Percentiles rank a stretch among this genome's conserved stretches.
Evolutionary conservation across 2,797 vertebrate species (phyloP).

Genomic region (Alouatta caraya): DNA sequence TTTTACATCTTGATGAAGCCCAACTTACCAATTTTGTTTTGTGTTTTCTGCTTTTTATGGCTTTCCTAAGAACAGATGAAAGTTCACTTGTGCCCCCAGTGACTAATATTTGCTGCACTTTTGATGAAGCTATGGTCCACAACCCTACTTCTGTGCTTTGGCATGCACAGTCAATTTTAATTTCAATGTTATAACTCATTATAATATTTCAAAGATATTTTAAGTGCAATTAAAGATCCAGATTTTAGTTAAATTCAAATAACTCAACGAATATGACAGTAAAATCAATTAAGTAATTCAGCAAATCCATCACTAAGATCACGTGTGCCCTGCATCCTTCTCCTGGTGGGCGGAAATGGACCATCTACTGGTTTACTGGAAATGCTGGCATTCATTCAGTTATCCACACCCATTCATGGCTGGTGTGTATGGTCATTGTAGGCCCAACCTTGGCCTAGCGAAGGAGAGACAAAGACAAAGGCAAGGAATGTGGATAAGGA

Average conservation of each 20-base stretch:
- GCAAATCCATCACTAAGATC: background rate
- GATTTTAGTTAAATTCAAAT: background rate
- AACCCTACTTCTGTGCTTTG: background rate
- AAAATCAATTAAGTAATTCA: background rate
- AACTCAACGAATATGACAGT: background rate
- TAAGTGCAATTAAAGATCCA: background rate
- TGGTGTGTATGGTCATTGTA: background rate
- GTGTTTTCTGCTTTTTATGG: background rate
- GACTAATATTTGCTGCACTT: background rate
- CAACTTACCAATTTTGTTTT: background rate
- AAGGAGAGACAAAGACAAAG: background rate
- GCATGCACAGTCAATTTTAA: background rate
- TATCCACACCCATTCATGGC: background rate
- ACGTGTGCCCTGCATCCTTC: background rate
- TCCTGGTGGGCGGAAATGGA: background rate
- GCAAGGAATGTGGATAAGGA: background rate
- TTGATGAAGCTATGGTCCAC: background rate
- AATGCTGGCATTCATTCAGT: background rate
- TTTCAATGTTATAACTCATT: background rate
- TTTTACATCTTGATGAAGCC: background rate
- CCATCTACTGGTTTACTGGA: background rate
- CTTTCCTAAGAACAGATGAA: background rate
- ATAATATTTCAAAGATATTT: constrained; percentile 14
- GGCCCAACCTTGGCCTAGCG: background rate
- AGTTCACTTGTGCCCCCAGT: background rate